Conservation (phyloP, 2,113 vertebrate genomes). For the Loxodonta africana region DNA sequence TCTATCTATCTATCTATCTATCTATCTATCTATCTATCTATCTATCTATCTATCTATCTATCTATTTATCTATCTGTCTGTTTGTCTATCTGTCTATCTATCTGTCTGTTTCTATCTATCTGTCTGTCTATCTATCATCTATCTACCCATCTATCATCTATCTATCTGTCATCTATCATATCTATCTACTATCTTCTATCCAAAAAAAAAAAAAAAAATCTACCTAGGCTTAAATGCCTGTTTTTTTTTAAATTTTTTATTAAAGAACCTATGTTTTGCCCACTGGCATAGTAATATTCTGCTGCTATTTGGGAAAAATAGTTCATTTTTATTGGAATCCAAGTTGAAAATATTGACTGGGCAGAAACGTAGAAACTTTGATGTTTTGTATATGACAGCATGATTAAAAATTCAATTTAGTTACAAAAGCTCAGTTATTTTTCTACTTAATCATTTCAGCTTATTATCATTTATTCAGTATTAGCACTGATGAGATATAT, state of each 20-base stretch:
- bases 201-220: background rate
- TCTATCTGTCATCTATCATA: too few relatives aligned
- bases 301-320: background rate
- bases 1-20: too few relatives aligned
- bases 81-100: too few relatives aligned
- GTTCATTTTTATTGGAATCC: background rate
- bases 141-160: too few relatives aligned
- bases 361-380: background rate
- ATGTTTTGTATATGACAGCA: background rate
- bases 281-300: background rate
- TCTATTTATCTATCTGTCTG: too few relatives aligned
- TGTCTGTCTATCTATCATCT: too few relatives aligned
- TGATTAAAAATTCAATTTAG: background rate
- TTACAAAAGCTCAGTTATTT: background rate
- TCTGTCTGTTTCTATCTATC: too few relatives aligned
- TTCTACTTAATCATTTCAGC: background rate
- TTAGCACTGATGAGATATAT: background rate
- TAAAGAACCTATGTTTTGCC: background rate
- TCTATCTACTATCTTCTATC: background rate
- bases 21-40: too few relatives aligned
- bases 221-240: background rate
- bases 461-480: slow-evolving; percentile 1
- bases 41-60: too few relatives aligned
- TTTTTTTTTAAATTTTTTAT: background rate
- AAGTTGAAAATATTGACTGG: slow-evolving; percentile 7